Conservation (phyloP, 2,113 vertebrate species). For the Melozone crissalis region DNA sequence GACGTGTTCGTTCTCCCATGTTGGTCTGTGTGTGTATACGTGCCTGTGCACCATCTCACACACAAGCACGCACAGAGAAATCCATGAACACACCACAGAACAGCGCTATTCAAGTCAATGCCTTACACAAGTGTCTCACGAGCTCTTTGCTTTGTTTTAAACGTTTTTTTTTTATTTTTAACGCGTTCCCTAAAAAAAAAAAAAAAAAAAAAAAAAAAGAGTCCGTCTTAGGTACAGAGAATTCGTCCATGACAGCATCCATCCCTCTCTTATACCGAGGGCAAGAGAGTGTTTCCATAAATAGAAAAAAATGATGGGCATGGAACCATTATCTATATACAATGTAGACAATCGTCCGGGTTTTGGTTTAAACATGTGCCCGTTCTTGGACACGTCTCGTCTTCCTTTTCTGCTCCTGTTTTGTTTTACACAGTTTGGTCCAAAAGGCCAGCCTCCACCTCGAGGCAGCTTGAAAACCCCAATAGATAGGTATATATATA, state of each 20-base stretch:
- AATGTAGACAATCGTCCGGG: conserved; percentile 60
- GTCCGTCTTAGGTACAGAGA: conserved; percentile 58
- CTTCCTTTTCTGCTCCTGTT: conserved; percentile 58
- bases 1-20: neutral
- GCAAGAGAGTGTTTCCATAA: conserved; percentile 64
- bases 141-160: conserved; percentile 44
- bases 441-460: conserved; percentile 43
- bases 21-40: neutral
- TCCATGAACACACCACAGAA: neutral
- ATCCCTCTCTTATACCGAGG: conserved; percentile 41
- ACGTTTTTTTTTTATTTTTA: neutral
- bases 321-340: conserved; percentile 64
- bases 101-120: neutral
- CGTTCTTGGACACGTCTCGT: conserved; percentile 31
- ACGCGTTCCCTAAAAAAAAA: neutral
- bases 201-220: neutral
- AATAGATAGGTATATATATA: conserved; percentile 31
- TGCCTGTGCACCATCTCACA: neutral
- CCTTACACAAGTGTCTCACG: conserved; percentile 30
- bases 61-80: neutral
- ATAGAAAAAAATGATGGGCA: conserved; percentile 65
- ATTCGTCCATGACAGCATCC: conserved; percentile 47
- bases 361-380: conserved; percentile 62
- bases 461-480: conserved; percentile 36
- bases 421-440: conserved; percentile 63